Percentiles rank a stretch among this genome's conserved stretches.
These are phyloP conservation scores for Eudemis profundana DNA, from an alignment of 2,888 invertebrate genomes.

Conservation along the genomic window DNA sequence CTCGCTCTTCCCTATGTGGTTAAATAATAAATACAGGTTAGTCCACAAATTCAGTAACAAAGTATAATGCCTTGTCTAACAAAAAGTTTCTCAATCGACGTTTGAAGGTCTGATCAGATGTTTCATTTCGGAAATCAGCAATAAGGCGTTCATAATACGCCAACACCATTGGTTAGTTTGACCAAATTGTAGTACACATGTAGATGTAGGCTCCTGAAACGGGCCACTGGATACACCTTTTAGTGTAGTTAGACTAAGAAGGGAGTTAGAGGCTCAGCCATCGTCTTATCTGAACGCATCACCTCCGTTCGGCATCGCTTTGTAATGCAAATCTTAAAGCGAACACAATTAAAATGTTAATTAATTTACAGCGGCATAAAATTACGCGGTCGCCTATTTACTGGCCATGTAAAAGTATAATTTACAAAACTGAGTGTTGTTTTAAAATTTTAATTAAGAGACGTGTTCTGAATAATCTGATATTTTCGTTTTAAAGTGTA, in stretches of 20 bases:
- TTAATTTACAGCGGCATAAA: constrained; percentile 67
- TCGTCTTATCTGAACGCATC: constrained; percentile 11
- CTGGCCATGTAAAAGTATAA: constrained; percentile 52
- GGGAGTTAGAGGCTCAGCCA: neutral
- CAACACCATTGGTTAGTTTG: too few species aligned
- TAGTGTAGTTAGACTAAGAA: neutral
- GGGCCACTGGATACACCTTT: neutral
- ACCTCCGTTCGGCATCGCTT: constrained; percentile 56
- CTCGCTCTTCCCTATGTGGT: too few species aligned
- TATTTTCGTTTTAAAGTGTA: constrained; percentile 35
- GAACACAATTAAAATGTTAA: constrained; percentile 81
- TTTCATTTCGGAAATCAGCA: too few species aligned
- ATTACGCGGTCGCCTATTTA: constrained; percentile 55
- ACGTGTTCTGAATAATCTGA: constrained; percentile 42
- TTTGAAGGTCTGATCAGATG: too few species aligned
- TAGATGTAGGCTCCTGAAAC: too few species aligned
- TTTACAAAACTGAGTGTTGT: constrained; percentile 41
- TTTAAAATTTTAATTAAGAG: constrained; percentile 44
- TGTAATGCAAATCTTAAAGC: constrained; percentile 76
- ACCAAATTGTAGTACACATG: too few species aligned
- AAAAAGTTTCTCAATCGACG: too few species aligned
- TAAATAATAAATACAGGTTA: too few species aligned
- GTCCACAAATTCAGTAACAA: too few species aligned
- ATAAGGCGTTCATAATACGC: too few species aligned
- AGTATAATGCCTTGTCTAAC: too few species aligned